These are phyloP conservation scores for Hyppa rectilinea DNA, from an alignment of 2,888 invertebrate genomes.

Conservation along the genomic window DNA sequence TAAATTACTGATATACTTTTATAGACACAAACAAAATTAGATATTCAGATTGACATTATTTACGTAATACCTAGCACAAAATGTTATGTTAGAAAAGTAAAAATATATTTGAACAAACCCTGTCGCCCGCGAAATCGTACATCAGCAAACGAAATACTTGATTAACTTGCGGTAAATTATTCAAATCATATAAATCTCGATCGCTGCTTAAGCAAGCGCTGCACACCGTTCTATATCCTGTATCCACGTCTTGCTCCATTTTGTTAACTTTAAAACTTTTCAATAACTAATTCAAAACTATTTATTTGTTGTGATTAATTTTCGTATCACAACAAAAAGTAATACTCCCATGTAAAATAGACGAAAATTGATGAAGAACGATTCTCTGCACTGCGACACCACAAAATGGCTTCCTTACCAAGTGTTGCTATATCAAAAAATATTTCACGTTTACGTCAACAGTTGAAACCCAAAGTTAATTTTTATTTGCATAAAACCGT, in stretches of 20 bases:
- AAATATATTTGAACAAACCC: conserved; percentile 76
- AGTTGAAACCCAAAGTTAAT: background rate
- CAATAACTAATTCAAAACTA: conserved; percentile 65
- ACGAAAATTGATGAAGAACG: conserved; percentile 84
- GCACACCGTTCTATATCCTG: conserved; percentile 78
- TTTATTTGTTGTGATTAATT: conserved; percentile 75
- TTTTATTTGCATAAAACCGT: background rate
- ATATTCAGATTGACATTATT: conserved; percentile 49
- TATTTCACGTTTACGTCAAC: background rate
- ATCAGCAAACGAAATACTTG: conserved; percentile 84
- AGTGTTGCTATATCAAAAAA: conserved; percentile 72
- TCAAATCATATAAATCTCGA: conserved; percentile 80
- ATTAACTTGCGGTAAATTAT: conserved; percentile 75
- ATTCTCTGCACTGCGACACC: conserved; percentile 86
- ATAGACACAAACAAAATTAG: background rate
- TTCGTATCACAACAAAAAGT: conserved; percentile 89
- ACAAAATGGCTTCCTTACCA: conserved; percentile 90
- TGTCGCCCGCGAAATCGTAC: conserved; percentile 85
- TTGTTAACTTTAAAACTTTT: conserved; percentile 60
- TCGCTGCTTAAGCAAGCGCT: conserved; percentile 84
- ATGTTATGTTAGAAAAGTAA: conserved; percentile 10
- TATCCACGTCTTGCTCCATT: conserved; percentile 88
- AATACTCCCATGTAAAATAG: conserved; percentile 90
- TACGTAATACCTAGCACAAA: conserved; percentile 55
- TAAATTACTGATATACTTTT: background rate